Evolutionary conservation across 2,888 invertebrate genomes (phyloP).

Genomic region (Allolobophora icterica): DNA sequence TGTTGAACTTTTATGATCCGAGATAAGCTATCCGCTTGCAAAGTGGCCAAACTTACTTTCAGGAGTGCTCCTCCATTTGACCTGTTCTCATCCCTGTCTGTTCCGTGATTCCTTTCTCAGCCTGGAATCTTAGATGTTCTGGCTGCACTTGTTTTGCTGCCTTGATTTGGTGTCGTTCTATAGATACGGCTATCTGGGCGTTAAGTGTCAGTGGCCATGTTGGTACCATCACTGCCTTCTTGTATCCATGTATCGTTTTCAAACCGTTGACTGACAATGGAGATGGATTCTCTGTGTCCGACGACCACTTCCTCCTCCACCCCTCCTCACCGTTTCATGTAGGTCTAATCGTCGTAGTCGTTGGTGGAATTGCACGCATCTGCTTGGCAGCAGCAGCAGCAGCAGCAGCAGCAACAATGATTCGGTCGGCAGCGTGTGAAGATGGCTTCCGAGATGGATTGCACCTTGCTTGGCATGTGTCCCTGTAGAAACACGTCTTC

Average conservation of each 20-base stretch:
- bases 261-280: neutral
- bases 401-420: neutral
- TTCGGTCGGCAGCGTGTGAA: neutral
- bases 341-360: neutral
- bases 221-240: neutral
- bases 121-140: neutral
- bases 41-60: neutral
- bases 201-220: neutral
- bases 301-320: neutral
- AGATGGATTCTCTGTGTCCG: neutral
- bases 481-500: neutral
- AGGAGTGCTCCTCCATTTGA: neutral
- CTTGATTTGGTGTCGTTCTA: neutral
- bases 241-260: constrained; percentile 8
- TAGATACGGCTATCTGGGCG: neutral
- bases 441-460: neutral
- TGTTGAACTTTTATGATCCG: neutral
- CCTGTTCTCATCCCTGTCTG: neutral
- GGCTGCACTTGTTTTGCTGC: neutral
- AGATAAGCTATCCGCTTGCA: constrained; percentile 1
- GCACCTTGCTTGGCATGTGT: neutral
- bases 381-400: neutral
- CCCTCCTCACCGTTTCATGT: neutral
- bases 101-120: neutral
- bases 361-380: neutral